Base-by-base conservation (phyloP, 2,888 invertebrate species). In the Clivina fossor region DNA sequence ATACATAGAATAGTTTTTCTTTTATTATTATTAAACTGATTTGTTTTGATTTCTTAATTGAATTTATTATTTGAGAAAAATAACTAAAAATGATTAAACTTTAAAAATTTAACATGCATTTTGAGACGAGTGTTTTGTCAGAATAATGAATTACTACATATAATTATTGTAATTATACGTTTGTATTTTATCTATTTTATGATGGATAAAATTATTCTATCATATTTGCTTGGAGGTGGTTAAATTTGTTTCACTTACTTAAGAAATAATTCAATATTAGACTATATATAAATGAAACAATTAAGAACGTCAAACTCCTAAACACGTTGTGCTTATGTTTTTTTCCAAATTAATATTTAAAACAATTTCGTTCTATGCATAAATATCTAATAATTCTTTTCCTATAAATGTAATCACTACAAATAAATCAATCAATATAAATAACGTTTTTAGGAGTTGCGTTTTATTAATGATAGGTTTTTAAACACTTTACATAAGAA, bases 401-500 rank as follows among this genome's bases (percentile, higher is more conserved):
- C 26, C 26, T 24, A 7, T 9, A 24, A 7, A 24, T 7, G 9
- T 24, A 24, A 7, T 24, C 9, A 7, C 26, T 4, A 24, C 9
- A 24, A 7, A 7, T 24, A 24, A 24, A 24, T 4, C 26, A 24
- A 24, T 24, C 9, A 7, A 13, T 35, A 8, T 35, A 15, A 13
- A 15, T n/a, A 35, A 43, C 40, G 40, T 49, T 49, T 49, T 49
- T 49, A 18, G 49, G 49, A 49, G 49, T 40, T 30, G 24, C 16
- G 49, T 46, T 49, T 30, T 32, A 15, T 13, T 41, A 44, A 53
- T 44, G 35, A 33, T 43, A 53, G 43, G 16, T 43, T 44, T 44
- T 44, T 40, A 53, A 50, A 44, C 53, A 53, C 44, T 53, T 53
- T 44, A 44, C 53, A 53, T 53, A 44, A 44, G 53, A 28, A 53